These are phyloP conservation scores for Eubasilissa splendida DNA, from an alignment of 2,888 invertebrate genomes.

Conservation along the genomic window DNA sequence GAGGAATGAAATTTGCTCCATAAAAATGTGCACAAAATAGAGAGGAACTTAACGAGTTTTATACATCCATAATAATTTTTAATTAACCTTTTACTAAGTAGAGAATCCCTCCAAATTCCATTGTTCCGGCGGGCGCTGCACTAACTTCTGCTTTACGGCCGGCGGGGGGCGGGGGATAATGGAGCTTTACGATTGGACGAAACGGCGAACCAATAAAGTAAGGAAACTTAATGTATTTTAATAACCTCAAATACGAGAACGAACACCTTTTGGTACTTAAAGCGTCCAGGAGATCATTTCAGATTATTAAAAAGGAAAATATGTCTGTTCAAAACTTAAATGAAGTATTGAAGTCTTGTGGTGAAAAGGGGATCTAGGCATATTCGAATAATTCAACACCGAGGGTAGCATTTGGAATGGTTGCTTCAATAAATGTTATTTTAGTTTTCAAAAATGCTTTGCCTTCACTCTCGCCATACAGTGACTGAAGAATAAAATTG, in stretches of 20 bases:
- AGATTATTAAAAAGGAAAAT: too few species aligned
- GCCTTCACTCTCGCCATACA: too few species aligned
- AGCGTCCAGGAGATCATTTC: too few species aligned
- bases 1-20: not conserved
- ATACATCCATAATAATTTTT: constrained; percentile 29
- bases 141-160: constrained; percentile 7
- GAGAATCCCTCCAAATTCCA: constrained; percentile 10
- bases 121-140: not conserved
- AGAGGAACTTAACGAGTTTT: not conserved
- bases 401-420: too few species aligned
- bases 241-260: constrained; percentile 13
- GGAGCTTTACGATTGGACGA: constrained; percentile 25
- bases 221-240: constrained; percentile 6
- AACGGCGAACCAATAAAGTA: constrained; percentile 27
- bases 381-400: too few species aligned
- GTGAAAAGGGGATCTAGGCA: too few species aligned
- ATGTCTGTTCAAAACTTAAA: too few species aligned
- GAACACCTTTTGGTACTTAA: too few species aligned
- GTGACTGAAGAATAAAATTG: too few species aligned
- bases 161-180: constrained; percentile 13
- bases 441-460: too few species aligned
- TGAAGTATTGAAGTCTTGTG: too few species aligned
- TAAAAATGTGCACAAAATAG: constrained; percentile 16
- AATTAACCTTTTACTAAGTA: constrained; percentile 24
- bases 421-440: too few species aligned